Evolutionary conservation across 2,888 invertebrate species (phyloP).

Genomic region (Microdon myrmicae): DNA sequence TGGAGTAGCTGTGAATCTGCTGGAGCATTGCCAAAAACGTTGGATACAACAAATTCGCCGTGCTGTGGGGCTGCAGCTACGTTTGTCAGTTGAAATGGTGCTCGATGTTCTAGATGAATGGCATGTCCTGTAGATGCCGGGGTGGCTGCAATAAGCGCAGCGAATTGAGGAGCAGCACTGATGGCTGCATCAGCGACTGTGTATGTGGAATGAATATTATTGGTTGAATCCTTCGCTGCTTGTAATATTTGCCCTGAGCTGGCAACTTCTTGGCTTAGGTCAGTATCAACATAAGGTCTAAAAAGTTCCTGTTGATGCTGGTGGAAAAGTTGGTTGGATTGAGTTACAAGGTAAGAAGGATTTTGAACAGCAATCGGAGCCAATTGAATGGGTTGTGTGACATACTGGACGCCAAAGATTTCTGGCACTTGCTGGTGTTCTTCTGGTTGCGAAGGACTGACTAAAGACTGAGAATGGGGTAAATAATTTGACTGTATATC

Average conservation of each 20-base stretch:
- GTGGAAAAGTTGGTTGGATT: conserved; percentile 65
- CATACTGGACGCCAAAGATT: conserved; percentile 67
- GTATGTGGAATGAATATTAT: conserved; percentile 60
- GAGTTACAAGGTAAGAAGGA: conserved; percentile 65
- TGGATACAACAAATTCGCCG: conserved; percentile 64
- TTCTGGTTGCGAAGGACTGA: conserved; percentile 64
- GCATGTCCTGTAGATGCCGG: conserved; percentile 56
- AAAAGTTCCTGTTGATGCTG: conserved; percentile 68
- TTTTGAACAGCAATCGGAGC: conserved; percentile 64
- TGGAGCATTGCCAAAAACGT: conserved; percentile 60
- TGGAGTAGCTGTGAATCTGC: conserved; percentile 62
- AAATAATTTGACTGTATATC: conserved; percentile 63
- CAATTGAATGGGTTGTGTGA: conserved; percentile 62
- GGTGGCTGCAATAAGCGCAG: conserved; percentile 63
- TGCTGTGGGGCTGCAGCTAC: conserved; percentile 56
- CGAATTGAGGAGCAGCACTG: conserved; percentile 59
- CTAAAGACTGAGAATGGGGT: conserved; percentile 59
- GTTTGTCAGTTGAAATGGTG: conserved; percentile 60
- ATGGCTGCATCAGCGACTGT: conserved; percentile 53
- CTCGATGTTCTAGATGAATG: conserved; percentile 54
- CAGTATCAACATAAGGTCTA: conserved; percentile 66
- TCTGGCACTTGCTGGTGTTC: conserved; percentile 67
- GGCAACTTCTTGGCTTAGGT: conserved; percentile 64
- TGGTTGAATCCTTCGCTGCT: conserved; percentile 60
- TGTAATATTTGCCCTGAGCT: conserved; percentile 65